phyloP scores from a whole-genome alignment of 2,888 invertebrate species.

The Sylvicola cinctus region DNA sequence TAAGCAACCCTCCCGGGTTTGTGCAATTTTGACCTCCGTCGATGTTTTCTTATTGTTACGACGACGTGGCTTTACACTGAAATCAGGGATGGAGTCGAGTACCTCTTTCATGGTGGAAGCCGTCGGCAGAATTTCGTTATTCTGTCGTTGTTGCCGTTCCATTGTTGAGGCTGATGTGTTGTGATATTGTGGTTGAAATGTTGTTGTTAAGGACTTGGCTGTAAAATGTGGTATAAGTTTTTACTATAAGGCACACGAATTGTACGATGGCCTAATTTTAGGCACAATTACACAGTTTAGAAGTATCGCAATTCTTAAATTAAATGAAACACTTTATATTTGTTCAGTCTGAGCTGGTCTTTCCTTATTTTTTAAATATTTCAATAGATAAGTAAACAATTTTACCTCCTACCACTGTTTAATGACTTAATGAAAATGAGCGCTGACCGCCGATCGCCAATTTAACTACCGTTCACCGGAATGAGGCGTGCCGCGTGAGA shows the following conservation, averaged over 20 bases:
- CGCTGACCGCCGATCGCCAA: no score
- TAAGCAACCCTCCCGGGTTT: slow-evolving; percentile 82
- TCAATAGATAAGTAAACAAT: no score
- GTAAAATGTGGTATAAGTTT: slow-evolving; percentile 53
- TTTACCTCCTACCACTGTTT: no score
- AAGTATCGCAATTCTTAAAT: no score
- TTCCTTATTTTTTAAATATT: no score
- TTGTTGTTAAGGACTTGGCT: neutral
- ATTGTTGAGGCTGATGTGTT: neutral
- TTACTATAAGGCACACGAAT: slow-evolving; percentile 53
- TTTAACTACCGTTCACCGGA: no score
- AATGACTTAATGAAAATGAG: no score
- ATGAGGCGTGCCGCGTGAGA: no score
- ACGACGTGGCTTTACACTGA: slow-evolving; percentile 59
- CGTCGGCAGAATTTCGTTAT: slow-evolving; percentile 15
- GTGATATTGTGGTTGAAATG: neutral
- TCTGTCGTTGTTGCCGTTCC: slow-evolving; percentile 6
- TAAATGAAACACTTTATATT: no score
- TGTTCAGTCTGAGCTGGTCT: no score
- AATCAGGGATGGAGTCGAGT: slow-evolving; percentile 74
- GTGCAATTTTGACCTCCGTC: slow-evolving; percentile 79
- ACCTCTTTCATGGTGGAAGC: slow-evolving; percentile 79
- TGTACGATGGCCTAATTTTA: slow-evolving; percentile 36
- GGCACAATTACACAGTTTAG: no score
- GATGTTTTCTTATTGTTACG: slow-evolving; percentile 62